Conservation (phyloP, 1,140 invertebrate species). For the Scaptomyza montana region DNA sequence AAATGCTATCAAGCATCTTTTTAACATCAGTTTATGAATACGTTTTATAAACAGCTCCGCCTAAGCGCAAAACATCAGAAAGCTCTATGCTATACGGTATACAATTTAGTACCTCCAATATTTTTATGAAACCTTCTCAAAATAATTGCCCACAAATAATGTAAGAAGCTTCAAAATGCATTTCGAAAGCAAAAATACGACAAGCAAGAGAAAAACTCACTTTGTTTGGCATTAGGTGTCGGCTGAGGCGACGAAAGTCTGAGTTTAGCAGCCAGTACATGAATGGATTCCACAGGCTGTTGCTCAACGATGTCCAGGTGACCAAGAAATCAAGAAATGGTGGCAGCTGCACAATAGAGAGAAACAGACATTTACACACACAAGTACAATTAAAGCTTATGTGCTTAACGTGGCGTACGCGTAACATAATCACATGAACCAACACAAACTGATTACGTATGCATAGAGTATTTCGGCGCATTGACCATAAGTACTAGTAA, state of each 20-base stretch:
- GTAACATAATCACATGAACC: slow-evolving; percentile 11
- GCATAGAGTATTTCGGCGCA: slow-evolving; percentile 31
- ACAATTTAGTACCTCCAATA: too few relatives aligned
- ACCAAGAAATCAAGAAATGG: slow-evolving; percentile 92
- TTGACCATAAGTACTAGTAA: slow-evolving; percentile 3
- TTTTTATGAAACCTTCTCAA: too few relatives aligned
- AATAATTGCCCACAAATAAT: too few relatives aligned
- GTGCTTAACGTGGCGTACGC: slow-evolving; percentile 39
- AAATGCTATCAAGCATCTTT: slow-evolving; percentile 35
- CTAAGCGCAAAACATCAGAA: too few relatives aligned
- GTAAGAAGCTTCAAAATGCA: too few relatives aligned
- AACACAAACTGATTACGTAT: slow-evolving; percentile 60
- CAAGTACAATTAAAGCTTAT: slow-evolving; percentile 38
- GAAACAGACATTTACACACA: neutral
- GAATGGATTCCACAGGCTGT: slow-evolving; percentile 95
- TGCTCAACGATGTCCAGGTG: slow-evolving; percentile 93
- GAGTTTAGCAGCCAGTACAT: slow-evolving; percentile 94
- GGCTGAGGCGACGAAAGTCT: slow-evolving; percentile 91
- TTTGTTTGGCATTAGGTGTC: slow-evolving; percentile 89
- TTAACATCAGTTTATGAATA: neutral
- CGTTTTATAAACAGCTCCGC: too few relatives aligned
- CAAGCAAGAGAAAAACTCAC: slow-evolving; percentile 84
- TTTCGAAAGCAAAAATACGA: neutral
- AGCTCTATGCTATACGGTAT: too few relatives aligned
- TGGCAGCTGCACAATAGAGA: slow-evolving; percentile 86